phyloP scores from a whole-genome alignment of 2,888 invertebrate genomes.

The Mythimna pallens region DNA sequence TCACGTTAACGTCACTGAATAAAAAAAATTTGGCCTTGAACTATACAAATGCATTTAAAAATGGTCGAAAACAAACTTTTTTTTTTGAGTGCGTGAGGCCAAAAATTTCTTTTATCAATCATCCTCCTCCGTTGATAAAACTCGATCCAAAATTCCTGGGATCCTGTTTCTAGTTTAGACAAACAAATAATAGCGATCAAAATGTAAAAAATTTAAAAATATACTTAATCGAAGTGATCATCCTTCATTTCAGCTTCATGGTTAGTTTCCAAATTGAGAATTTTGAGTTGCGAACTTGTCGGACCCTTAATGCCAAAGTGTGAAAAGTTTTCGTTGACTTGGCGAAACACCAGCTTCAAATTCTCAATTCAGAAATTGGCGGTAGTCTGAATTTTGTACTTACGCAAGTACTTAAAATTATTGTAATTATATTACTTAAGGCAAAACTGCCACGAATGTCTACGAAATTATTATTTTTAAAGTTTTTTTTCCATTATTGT shows the following conservation, averaged over 20 bases:
- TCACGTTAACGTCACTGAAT: too few species aligned
- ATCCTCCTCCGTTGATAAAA: background rate
- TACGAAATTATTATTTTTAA: background rate
- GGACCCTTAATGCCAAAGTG: background rate
- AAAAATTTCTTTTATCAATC: too few species aligned
- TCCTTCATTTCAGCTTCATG: too few species aligned
- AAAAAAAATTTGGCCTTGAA: too few species aligned
- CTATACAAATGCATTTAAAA: too few species aligned
- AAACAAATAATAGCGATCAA: too few species aligned
- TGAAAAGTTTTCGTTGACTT: too few species aligned
- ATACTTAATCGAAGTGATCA: too few species aligned
- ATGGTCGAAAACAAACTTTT: background rate
- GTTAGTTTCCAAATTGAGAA: background rate
- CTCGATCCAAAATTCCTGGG: background rate
- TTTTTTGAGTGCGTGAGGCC: too few species aligned
- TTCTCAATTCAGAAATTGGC: background rate
- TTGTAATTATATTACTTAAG: background rate
- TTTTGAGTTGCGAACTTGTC: background rate
- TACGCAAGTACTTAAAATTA: slow-evolving; percentile 6
- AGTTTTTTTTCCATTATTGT: background rate
- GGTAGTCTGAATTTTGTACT: background rate
- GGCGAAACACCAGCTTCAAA: background rate
- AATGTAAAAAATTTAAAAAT: too few species aligned
- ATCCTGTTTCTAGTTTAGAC: too few species aligned
- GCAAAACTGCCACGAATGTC: background rate